Conservation (phyloP, 2,797 vertebrate species). For the Hydrophis major region DNA sequence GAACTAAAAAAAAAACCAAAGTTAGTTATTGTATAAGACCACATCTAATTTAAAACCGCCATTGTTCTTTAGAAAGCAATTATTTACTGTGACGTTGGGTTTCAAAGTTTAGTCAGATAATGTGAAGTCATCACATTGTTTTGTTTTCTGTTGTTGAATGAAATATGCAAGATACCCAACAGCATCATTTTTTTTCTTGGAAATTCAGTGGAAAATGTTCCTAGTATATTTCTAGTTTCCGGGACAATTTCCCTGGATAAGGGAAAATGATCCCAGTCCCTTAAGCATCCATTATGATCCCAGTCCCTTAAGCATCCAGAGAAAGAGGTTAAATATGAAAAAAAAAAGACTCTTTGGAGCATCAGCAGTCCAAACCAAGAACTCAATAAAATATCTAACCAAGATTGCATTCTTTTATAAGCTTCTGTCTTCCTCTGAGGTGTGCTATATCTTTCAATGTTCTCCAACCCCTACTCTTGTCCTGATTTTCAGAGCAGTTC, state of each 20-base stretch:
- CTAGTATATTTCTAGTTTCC: not conserved
- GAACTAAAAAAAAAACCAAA: not conserved
- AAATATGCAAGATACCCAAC: not conserved
- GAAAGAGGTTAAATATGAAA: not conserved
- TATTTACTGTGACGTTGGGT: not conserved
- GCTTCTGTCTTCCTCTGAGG: not conserved
- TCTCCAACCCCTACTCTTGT: not conserved
- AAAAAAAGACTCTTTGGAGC: not conserved
- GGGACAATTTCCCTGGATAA: not conserved
- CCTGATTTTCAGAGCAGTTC: not conserved
- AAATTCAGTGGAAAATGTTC: not conserved
- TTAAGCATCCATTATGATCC: not conserved
- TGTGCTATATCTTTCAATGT: not conserved
- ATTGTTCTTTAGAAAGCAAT: not conserved
- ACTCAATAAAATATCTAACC: not conserved
- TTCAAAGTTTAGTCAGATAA: not conserved
- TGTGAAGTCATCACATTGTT: not conserved
- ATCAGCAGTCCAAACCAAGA: not conserved
- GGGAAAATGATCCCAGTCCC: not conserved
- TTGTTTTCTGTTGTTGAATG: not conserved
- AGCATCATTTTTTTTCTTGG: not conserved
- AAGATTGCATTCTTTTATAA: not conserved
- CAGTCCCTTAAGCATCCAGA: not conserved
- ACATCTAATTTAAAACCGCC: not conserved
- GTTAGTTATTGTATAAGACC: not conserved